phyloP scores from a whole-genome alignment of 2,888 invertebrate species.

The Ceriagrion tenellum region DNA sequence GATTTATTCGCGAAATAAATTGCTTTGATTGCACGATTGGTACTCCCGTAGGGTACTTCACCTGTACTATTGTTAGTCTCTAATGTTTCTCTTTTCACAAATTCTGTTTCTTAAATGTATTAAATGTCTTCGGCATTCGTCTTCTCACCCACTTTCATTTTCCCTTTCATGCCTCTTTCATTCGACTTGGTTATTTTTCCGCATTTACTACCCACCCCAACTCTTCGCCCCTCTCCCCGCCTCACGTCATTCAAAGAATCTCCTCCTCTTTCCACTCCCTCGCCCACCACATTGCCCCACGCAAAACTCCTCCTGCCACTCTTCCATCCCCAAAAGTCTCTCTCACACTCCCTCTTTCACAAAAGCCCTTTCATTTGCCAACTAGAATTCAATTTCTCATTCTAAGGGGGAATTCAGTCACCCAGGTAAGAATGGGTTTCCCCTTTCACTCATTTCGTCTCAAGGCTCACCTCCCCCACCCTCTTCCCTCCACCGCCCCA shows the following conservation, averaged over 20 bases:
- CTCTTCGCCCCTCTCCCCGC: background rate
- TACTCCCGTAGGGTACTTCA: no score
- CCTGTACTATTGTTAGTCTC: no score
- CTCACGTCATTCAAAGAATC: background rate
- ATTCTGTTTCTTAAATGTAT: no score
- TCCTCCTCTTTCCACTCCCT: background rate
- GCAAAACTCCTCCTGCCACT: background rate
- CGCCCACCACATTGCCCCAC: background rate
- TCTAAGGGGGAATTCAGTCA: slow-evolving; percentile 42
- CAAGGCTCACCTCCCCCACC: background rate
- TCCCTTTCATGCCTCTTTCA: background rate
- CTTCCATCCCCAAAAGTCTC: slow-evolving; percentile 3
- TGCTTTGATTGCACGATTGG: no score
- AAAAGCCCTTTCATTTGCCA: slow-evolving; percentile 52
- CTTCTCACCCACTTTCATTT: background rate
- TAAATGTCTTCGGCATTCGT: background rate
- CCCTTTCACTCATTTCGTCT: slow-evolving; percentile 44
- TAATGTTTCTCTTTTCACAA: no score
- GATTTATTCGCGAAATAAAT: no score
- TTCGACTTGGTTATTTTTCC: background rate
- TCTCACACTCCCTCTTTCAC: slow-evolving; percentile 9
- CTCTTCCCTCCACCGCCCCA: background rate
- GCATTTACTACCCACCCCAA: background rate
- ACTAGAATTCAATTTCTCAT: slow-evolving; percentile 54
- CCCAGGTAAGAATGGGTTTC: slow-evolving; percentile 52